Conservation (phyloP, 2,113 vertebrate genomes). For the Orientallactaga bullata region DNA sequence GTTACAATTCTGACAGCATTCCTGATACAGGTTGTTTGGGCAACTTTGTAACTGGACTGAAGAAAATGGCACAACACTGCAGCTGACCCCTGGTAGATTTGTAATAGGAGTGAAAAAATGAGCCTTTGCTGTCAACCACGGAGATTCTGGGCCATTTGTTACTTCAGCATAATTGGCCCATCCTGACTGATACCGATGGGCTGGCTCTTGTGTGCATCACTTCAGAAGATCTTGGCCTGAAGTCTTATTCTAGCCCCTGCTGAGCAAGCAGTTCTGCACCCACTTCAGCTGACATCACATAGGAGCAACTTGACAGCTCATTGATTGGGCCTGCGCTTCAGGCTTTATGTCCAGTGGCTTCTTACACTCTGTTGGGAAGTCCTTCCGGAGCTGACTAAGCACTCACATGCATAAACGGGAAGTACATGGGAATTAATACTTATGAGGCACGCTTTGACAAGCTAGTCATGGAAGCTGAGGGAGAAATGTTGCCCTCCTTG, state of each 20-base stretch:
- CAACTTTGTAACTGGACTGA: background rate
- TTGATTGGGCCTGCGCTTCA: background rate
- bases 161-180: background rate
- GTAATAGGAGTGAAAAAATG: background rate
- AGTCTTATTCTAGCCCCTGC: background rate
- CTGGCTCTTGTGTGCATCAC: background rate
- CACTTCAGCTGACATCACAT: background rate
- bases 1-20: background rate
- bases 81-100: background rate
- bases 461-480: background rate
- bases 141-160: slow-evolving; percentile 44
- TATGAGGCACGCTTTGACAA: background rate
- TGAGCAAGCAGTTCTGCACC: background rate
- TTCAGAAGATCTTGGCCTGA: background rate
- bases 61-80: background rate
- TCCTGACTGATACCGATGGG: background rate
- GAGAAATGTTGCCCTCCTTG: background rate
- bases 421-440: background rate
- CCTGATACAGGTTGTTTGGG: background rate
- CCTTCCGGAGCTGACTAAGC: background rate
- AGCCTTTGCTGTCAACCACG: slow-evolving; percentile 11
- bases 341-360: too few species aligned
- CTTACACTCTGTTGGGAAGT: background rate
- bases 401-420: background rate
- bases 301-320: background rate